Evolutionary conservation across 2,888 invertebrate genomes (phyloP).

Genomic region (Uropetala carovei): DNA sequence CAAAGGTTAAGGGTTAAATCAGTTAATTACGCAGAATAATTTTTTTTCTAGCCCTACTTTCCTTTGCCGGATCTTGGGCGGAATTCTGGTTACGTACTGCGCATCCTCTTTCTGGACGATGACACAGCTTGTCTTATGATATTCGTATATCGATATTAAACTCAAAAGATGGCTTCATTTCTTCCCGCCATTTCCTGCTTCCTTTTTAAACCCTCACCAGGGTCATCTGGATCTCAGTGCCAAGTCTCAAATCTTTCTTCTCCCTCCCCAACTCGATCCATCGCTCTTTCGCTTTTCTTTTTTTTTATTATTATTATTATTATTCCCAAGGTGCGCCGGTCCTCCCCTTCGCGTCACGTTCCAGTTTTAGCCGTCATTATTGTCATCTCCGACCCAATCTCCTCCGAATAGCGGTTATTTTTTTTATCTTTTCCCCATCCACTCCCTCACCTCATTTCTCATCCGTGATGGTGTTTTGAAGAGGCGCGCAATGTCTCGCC

Average conservation of each 20-base stretch:
- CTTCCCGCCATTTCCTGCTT: not conserved
- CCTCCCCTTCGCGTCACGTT: not conserved
- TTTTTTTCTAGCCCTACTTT: too few species aligned
- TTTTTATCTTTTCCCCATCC: not conserved
- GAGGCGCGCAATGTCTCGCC: not conserved
- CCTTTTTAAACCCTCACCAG: not conserved
- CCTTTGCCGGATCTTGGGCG: too few species aligned
- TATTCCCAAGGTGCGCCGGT: not conserved
- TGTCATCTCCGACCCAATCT: not conserved
- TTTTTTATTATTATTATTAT: not conserved
- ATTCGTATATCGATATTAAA: too few species aligned
- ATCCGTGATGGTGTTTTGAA: not conserved
- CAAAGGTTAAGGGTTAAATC: too few species aligned
- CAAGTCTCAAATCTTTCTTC: not conserved
- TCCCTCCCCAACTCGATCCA: not conserved
- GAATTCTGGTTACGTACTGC: too few species aligned
- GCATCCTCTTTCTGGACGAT: too few species aligned
- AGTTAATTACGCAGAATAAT: too few species aligned
- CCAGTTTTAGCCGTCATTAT: slow-evolving; percentile 4
- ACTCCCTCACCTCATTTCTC: not conserved
- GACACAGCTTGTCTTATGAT: too few species aligned
- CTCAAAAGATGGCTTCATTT: not conserved
- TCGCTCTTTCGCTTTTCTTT: not conserved
- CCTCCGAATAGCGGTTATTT: not conserved
- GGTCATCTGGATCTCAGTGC: too few species aligned